Conservation (phyloP, 2,888 invertebrate genomes). For the Gari tellinella region DNA sequence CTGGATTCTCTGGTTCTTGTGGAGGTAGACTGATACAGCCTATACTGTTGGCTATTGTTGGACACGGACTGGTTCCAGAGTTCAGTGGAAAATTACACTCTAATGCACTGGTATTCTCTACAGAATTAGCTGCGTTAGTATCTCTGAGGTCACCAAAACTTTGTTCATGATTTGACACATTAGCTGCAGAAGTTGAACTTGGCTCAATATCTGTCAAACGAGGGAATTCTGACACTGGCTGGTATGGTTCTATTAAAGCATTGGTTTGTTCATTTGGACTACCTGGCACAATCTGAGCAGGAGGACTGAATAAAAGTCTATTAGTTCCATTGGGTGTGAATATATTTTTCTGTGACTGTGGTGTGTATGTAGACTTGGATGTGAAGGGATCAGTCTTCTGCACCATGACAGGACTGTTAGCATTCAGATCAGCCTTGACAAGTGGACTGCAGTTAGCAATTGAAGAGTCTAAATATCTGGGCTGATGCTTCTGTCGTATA, state of each 20-base stretch:
- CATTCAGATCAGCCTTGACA: conserved; percentile 38
- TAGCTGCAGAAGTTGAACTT: too few relatives aligned
- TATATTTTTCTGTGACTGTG: conserved; percentile 23
- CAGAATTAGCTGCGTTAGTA: too few relatives aligned
- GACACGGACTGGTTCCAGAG: conserved; percentile 5
- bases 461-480: neutral
- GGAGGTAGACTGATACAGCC: conserved; percentile 53
- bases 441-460: conserved; percentile 43
- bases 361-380: conserved; percentile 11
- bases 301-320: conserved; percentile 26
- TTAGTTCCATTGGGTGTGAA: conserved; percentile 14
- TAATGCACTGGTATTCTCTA: too few relatives aligned
- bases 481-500: conserved; percentile 1
- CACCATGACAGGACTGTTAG: conserved; percentile 32
- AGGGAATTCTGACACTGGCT: too few relatives aligned
- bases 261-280: too few relatives aligned
- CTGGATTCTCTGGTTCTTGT: neutral
- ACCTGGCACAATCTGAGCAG: too few relatives aligned
- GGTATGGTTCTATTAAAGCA: too few relatives aligned
- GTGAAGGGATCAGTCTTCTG: conserved; percentile 28
- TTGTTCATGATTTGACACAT: too few relatives aligned
- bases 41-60: conserved; percentile 52
- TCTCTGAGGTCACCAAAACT: too few relatives aligned
- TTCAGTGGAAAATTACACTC: too few relatives aligned
- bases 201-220: too few relatives aligned